A percentile compares a stretch with the other conserved stretches of the same genome.
These are phyloP conservation scores for Lycaon pictus DNA, from an alignment of 2,113 vertebrate species.

Conservation along the genomic window DNA sequence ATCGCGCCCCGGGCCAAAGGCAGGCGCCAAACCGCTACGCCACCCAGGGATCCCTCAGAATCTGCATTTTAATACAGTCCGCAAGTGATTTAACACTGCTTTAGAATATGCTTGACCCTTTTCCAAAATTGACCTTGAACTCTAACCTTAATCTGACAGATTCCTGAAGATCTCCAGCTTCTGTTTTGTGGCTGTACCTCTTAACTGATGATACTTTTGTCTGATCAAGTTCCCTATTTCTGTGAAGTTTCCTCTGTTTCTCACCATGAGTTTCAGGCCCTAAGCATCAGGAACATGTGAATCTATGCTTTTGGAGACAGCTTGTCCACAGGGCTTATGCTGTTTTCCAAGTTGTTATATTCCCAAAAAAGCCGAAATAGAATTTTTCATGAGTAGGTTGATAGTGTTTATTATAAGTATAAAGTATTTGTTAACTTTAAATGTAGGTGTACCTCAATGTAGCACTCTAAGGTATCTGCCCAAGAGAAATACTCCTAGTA, in stretches of 20 bases:
- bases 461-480: neutral
- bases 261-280: neutral
- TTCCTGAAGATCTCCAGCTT: neutral
- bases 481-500: neutral
- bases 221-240: constrained; percentile 18
- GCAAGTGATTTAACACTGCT: neutral
- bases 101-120: constrained; percentile 26
- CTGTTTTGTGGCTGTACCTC: neutral
- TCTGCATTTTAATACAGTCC: neutral
- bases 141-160: constrained; percentile 6
- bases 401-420: constrained; percentile 6
- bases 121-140: neutral
- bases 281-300: neutral
- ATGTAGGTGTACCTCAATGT: neutral
- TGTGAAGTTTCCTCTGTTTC: constrained; percentile 35
- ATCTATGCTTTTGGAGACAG: neutral
- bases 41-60: no score
- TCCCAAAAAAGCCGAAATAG: constrained; percentile 19
- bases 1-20: no score
- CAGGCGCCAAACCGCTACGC: no score
- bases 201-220: constrained; percentile 6
- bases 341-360: constrained; percentile 38
- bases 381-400: neutral
- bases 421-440: constrained; percentile 5
- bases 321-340: neutral